Evolutionary conservation across 2,797 vertebrate genomes (phyloP).

Genomic region (Lophotriccus pileatus): DNA sequence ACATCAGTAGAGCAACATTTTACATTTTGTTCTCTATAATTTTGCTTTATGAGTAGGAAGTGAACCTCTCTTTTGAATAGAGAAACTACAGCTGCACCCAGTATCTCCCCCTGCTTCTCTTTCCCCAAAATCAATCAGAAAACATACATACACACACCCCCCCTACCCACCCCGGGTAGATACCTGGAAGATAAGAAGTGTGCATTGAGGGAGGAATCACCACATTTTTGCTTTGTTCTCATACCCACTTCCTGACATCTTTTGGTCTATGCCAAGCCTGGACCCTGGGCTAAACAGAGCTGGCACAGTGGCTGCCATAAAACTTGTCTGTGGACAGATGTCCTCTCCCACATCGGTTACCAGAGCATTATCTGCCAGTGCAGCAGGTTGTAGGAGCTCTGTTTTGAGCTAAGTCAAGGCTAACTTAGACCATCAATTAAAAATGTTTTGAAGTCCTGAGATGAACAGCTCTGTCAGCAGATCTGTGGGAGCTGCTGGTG

Average conservation of each 20-base stretch:
- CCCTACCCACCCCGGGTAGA: accelerated
- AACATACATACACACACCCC: no score
- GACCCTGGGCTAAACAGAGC: neutral
- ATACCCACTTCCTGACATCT: neutral
- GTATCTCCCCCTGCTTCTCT: neutral
- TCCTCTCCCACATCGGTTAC: neutral
- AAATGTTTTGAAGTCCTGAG: neutral
- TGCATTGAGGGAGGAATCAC: neutral
- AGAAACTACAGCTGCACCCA: neutral
- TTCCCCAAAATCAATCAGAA: neutral
- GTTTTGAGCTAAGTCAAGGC: neutral
- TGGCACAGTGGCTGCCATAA: neutral
- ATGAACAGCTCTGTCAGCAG: slow-evolving; percentile 3
- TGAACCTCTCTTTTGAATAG: neutral
- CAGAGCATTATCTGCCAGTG: neutral
- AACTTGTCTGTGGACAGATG: neutral
- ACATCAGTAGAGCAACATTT: neutral
- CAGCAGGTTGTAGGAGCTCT: neutral
- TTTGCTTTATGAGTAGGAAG: neutral
- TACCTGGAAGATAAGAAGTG: neutral
- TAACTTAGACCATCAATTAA: neutral
- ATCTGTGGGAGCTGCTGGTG: neutral
- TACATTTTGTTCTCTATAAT: neutral
- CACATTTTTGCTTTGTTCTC: neutral
- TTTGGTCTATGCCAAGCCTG: neutral